Evolutionary conservation across 1,140 invertebrate species (phyloP).

Genomic region (Sminthurinus signatus): DNA sequence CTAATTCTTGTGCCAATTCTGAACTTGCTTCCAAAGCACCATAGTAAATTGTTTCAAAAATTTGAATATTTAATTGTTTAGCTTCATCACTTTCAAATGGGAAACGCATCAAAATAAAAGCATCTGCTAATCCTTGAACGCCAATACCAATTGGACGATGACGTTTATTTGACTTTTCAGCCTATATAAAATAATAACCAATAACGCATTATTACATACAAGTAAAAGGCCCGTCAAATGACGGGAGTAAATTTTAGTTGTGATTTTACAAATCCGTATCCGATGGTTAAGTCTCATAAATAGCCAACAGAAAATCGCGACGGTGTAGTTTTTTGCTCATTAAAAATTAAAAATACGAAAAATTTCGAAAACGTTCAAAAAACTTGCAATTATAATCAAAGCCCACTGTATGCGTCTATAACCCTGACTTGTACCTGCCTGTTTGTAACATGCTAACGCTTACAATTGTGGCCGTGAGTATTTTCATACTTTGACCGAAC

Average conservation of each 20-base stretch:
- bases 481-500: too few species aligned
- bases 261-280: background rate
- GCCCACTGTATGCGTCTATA: too few species aligned
- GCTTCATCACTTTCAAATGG: constrained; percentile 87
- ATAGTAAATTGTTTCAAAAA: constrained; percentile 98
- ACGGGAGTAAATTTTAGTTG: background rate
- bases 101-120: constrained; percentile 89
- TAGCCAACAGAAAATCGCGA: background rate
- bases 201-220: too few species aligned
- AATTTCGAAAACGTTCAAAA: too few species aligned
- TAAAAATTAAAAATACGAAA: too few species aligned
- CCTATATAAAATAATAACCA: constrained; percentile 49
- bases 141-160: constrained; percentile 96
- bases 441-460: too few species aligned
- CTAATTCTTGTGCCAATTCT: constrained; percentile 80
- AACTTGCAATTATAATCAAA: too few species aligned
- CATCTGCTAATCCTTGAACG: constrained; percentile 92
- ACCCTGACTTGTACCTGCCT: too few species aligned
- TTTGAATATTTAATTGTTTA: constrained; percentile 81
- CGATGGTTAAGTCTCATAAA: too few species aligned
- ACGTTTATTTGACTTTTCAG: constrained; percentile 73
- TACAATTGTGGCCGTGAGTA: too few species aligned
- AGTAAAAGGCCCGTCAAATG: background rate
- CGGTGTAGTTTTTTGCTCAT: too few species aligned
- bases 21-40: constrained; percentile 94